Percentiles rank a stretch among this genome's conserved stretches.
Conservation (phyloP, 30 jellyfish, hydroid and myxozoan genomes). For the Pseudorhiza aurosa region DNA sequence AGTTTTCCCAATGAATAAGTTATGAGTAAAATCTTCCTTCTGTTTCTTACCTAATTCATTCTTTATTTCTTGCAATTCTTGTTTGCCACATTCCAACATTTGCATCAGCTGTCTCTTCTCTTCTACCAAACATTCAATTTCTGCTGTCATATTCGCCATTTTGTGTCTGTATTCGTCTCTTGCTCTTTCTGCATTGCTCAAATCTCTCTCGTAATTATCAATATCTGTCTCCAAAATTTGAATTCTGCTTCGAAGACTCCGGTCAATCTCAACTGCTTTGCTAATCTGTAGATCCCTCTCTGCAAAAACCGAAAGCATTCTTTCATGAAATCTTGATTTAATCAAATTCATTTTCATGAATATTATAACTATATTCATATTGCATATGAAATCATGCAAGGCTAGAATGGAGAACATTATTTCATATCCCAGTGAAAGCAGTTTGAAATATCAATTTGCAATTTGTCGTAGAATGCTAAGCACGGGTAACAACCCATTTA, state of each 20-base stretch:
- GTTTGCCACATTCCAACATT: not conserved
- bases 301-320: too few relatives aligned
- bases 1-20: too few relatives aligned
- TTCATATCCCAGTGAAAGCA: too few relatives aligned
- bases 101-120: not conserved
- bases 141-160: constrained; percentile 6
- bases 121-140: not conserved
- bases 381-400: too few relatives aligned
- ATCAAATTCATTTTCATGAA: too few relatives aligned
- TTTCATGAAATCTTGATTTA: too few relatives aligned
- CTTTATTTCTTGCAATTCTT: not conserved
- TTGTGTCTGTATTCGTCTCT: constrained; percentile 25
- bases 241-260: constrained; percentile 37
- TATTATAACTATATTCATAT: too few relatives aligned
- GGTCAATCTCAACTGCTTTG: constrained; percentile 65
- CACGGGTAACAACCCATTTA: too few relatives aligned
- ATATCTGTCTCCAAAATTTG: constrained; percentile 10
- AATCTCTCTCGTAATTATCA: constrained; percentile 25
- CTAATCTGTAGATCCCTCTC: constrained; percentile 44
- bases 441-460: too few relatives aligned
- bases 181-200: constrained; percentile 22
- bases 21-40: too few relatives aligned
- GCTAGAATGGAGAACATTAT: too few relatives aligned
- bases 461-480: too few relatives aligned
- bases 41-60: constrained; percentile 40